Evolutionary conservation across 2,113 vertebrate species (phyloP), one percentile per base, ranked within the genome.

Genomic region (Corythoichthys haematopterus): DNA sequence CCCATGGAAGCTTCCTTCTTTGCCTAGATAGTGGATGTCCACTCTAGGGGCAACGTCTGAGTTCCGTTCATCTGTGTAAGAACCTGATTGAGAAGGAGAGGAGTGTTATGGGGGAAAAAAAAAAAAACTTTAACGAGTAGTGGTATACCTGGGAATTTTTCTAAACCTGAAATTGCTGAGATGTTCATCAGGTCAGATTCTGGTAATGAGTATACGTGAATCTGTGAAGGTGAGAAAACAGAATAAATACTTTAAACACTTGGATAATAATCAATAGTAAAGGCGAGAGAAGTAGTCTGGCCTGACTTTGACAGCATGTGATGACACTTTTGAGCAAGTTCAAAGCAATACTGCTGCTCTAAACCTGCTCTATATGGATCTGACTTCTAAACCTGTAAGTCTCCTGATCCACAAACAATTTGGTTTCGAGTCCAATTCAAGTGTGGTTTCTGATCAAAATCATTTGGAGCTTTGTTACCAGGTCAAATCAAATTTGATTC

Each of bases 141-240:
- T 35, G 20, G 55, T 68, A 2, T 77, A 89, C 88, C 88, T 85
- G 85, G 63, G 66, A 85, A 87, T 70, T 87, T 74, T 1, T 88
- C 80, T 11, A 82, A 36, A 40, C 68, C 48, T 0, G 78, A 66
- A 9, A 84, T 20, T 20, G 86, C 72, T 9, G 86, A 80, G 48
- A 73, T 81, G 8, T 81, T 86, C 71, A 85, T 33, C 14, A 83
- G 40, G 69, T 87, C 85, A 0, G 82, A 79, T 46, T 88, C 86
- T 75, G 84, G 65, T 70, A 78, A 8, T 0, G 81, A 38, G 60
- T 76, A 79, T 47, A 70, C 77, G 15, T 81, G 81, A 72, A 81
- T 75, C 85, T 87, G 80, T 68, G 38, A 64, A 46, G n/a, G 36
- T 72, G 55, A 78, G 53, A 60, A 57, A 70, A n/a, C 0, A 57